Percentiles rank a stretch among this genome's conserved stretches.
Evolutionary conservation across 2,113 vertebrate species (phyloP).

Genomic region (Cochlearius cochlearius): DNA sequence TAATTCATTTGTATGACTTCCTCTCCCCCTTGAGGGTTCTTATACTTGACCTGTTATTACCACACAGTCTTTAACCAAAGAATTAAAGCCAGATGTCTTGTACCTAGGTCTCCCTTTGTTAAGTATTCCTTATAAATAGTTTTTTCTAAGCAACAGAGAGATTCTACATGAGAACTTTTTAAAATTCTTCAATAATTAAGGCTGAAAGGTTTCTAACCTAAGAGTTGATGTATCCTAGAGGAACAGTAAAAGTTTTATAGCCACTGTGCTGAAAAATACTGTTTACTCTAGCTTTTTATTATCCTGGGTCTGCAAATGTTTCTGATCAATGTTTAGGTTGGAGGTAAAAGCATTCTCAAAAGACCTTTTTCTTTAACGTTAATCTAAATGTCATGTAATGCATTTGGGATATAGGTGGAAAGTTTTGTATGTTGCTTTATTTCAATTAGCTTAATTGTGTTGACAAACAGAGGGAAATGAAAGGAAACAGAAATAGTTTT

Average conservation of each 20-base stretch:
- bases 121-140: background rate
- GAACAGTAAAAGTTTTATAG: slow-evolving; percentile 18
- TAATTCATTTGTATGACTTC: slow-evolving; percentile 46
- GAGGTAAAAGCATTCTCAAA: background rate
- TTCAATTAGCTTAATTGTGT: background rate
- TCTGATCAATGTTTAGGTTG: background rate
- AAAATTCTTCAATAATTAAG: slow-evolving; percentile 18
- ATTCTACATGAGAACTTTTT: background rate
- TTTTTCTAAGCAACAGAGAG: background rate
- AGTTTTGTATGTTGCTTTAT: background rate
- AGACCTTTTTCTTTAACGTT: background rate
- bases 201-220: background rate
- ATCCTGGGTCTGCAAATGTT: background rate
- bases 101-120: slow-evolving; percentile 3
- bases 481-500: background rate
- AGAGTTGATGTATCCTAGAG: background rate
- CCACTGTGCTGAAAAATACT: background rate
- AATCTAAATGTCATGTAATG: background rate
- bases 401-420: background rate
- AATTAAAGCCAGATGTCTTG: slow-evolving; percentile 48
- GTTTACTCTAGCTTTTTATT: slow-evolving; percentile 6
- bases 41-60: slow-evolving; percentile 44
- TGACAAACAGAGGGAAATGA: background rate
- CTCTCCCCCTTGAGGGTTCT: slow-evolving; percentile 30
- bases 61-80: background rate